These are phyloP conservation scores for Dasysyrphus tricinctus DNA, from an alignment of 2,888 invertebrate species.

Conservation along the genomic window DNA sequence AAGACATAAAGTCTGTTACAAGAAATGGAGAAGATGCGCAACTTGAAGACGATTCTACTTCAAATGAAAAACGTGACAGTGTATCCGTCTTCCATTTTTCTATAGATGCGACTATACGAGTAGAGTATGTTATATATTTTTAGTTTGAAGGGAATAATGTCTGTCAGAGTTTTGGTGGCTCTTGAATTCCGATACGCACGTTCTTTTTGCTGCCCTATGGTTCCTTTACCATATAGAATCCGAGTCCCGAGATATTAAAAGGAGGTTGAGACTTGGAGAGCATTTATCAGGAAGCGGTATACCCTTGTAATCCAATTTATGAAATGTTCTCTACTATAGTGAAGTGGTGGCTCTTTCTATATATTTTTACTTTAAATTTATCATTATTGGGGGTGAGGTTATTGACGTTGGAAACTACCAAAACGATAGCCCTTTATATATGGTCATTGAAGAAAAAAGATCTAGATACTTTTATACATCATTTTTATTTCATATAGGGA, in stretches of 20 bases:
- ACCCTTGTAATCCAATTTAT: slow-evolving; percentile 65
- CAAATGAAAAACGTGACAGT: slow-evolving; percentile 28
- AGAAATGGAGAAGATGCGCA: slow-evolving; percentile 7
- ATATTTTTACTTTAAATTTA: no score
- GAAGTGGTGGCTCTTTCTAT: neutral
- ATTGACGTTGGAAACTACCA: no score
- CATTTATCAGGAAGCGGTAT: neutral
- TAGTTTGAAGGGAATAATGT: neutral
- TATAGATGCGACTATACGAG: no score
- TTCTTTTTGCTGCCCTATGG: neutral
- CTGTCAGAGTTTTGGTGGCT: neutral
- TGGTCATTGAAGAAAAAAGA: no score
- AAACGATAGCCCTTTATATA: no score
- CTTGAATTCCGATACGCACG: slow-evolving; percentile 8
- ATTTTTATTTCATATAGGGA: no score
- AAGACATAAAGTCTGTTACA: neutral
- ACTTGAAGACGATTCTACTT: slow-evolving; percentile 14
- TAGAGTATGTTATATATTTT: no score
- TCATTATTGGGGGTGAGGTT: no score
- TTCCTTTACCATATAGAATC: neutral
- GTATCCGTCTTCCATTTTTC: slow-evolving; percentile 3
- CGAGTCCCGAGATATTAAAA: neutral
- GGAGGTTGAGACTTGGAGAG: neutral
- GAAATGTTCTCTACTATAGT: slow-evolving; percentile 41
- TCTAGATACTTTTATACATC: no score